Base-by-base conservation (phyloP, 2,797 vertebrate genomes). In the Enteromius afrohamiltoni region DNA sequence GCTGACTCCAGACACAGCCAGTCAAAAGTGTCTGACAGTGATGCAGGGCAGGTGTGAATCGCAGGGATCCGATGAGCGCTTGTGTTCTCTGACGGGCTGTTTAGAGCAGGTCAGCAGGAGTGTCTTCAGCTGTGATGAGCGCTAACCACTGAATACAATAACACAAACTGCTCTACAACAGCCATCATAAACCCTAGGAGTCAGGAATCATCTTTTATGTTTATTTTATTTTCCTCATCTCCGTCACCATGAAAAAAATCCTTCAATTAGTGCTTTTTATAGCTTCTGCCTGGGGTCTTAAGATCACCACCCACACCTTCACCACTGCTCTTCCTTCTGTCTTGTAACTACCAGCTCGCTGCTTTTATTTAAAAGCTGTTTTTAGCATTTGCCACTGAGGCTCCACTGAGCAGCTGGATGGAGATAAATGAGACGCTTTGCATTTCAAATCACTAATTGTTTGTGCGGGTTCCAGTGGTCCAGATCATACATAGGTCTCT, bases 191-290 rank as follows among this genome's bases (percentile, higher is more conserved):
- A 69, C 42, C 51, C 53, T 78, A 58, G 47, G 21, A 45, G 68
- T 84, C 73, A 71, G 75, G 34, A 26, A 53, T 79, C 77, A 60
- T 77, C 29, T 62, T 78, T 80, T 77, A 68, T 82, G 40, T 49
- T 37, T 81, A 34, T 73, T 45, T 73, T 74, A 31, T 8, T 37
- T 65, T 55, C 6, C 19, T 45, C 64, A 26, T 82, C 47, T 65
- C 34, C n/a, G 62, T 78, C 79, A 58, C 76, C 65, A 45, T 85
- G n/a, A n/a, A n/a, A n/a, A 83, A 88, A 85, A 84, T 67, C 82
- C 80, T 85, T 88, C 64, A 88, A 87, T 89, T 87, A 87, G 84
- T 78, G 47, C 60, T n/a, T 84, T 84, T 84, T 86, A 87, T 84
- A 83, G 82, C 49, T 82, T 71, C 55, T 86, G 85, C 84, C 73